Conservation (phyloP, 2,888 invertebrate species). For the Trachelus tabidus region DNA sequence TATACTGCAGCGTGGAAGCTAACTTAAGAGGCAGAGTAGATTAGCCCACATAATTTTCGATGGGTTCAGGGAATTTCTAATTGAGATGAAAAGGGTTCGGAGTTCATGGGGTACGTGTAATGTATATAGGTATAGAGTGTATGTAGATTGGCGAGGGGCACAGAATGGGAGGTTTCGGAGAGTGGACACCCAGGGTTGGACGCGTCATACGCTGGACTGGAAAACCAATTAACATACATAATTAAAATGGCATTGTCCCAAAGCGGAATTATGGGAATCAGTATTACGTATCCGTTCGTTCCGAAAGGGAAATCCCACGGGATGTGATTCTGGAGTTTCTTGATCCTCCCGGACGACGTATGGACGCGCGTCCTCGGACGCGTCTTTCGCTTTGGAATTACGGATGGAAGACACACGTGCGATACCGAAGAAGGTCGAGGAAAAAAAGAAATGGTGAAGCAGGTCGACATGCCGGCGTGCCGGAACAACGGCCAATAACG, state of each 20-base stretch:
- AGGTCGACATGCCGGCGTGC: constrained; percentile 34
- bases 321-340: background rate
- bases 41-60: background rate
- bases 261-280: background rate
- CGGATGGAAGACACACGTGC: background rate
- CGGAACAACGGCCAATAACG: constrained; percentile 47
- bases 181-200: background rate
- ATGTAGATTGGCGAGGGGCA: background rate
- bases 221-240: constrained; percentile 60
- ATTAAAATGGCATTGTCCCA: constrained; percentile 59
- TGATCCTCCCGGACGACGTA: background rate
- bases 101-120: background rate
- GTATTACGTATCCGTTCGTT: background rate
- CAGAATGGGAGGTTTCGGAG: background rate
- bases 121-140: background rate
- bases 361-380: background rate
- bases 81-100: background rate
- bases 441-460: constrained; percentile 42
- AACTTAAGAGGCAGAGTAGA: background rate
- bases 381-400: background rate
- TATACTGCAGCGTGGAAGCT: background rate
- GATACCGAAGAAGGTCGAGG: background rate
- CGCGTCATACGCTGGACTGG: constrained; percentile 35
- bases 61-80: background rate
- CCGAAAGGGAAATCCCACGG: background rate